A percentile compares a stretch with the other conserved stretches of the same genome.
Conservation (phyloP, 1,140 invertebrate species). For the Cryptotermes secundus region DNA sequence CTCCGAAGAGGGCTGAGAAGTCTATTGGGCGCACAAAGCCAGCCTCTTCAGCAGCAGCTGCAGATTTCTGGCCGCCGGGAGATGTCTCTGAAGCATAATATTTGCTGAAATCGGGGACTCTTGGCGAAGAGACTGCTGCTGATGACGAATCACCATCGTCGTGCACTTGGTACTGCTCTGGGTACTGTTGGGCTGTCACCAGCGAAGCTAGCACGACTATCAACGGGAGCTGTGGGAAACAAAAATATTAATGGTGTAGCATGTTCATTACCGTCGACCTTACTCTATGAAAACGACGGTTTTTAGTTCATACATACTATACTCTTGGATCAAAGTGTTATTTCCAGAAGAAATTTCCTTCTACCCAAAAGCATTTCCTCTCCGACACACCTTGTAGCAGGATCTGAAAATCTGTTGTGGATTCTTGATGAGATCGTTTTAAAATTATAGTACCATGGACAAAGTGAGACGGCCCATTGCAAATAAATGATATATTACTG, state of each 20-base stretch:
- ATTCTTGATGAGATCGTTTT: too few species aligned
- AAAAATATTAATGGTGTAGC: background rate
- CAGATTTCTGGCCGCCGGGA: background rate
- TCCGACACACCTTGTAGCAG: too few species aligned
- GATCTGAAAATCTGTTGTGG: too few species aligned
- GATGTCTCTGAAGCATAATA: conserved; percentile 6
- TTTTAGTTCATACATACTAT: too few species aligned
- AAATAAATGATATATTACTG: too few species aligned
- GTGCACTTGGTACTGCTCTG: conserved; percentile 22
- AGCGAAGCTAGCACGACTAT: background rate
- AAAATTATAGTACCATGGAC: too few species aligned
- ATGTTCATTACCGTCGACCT: too few species aligned
- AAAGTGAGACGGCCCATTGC: too few species aligned
- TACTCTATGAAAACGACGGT: too few species aligned
- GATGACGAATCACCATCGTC: background rate
- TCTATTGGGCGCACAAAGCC: conserved; percentile 24
- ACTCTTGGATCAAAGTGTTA: too few species aligned
- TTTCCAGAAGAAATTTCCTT: too few species aligned
- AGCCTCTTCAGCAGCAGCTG: background rate
- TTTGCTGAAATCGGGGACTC: background rate
- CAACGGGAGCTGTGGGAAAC: background rate
- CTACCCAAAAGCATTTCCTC: too few species aligned
- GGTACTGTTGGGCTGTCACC: background rate
- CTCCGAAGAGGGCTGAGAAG: conserved; percentile 25
- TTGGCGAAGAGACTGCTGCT: background rate